phyloP scores from a whole-genome alignment of 2,113 vertebrate genomes.

The Spheniscus mendiculus region DNA sequence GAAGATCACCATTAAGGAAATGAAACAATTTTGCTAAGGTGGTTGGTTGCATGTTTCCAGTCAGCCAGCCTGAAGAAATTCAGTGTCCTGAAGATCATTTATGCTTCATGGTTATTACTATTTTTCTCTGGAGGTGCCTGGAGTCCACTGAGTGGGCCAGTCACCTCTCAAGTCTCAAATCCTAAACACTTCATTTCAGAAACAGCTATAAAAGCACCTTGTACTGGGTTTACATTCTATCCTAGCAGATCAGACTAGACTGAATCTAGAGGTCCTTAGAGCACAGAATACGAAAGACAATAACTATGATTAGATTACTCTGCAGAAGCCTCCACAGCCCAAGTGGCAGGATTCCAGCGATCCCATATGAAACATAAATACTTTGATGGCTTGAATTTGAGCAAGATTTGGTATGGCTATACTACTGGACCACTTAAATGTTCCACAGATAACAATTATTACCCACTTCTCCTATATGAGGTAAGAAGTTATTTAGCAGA shows the following conservation, averaged over 20 bases:
- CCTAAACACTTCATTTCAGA: background rate
- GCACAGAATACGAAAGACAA: background rate
- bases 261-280: background rate
- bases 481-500: background rate
- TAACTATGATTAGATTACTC: background rate
- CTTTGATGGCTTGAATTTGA: background rate
- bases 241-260: background rate
- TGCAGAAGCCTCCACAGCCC: background rate
- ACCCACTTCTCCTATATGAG: background rate
- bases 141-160: background rate
- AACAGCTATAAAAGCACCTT: background rate
- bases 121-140: background rate
- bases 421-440: background rate
- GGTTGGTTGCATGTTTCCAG: background rate
- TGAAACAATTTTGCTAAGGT: background rate
- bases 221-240: too few relatives aligned
- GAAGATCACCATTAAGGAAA: background rate
- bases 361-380: background rate
- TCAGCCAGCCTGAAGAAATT: background rate
- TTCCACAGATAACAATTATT: background rate
- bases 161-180: background rate
- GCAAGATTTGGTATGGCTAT: background rate
- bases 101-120: background rate
- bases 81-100: background rate
- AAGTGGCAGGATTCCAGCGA: background rate